phyloP scores from a whole-genome alignment of 2,797 vertebrate genomes.

The Galaxias olidus region DNA sequence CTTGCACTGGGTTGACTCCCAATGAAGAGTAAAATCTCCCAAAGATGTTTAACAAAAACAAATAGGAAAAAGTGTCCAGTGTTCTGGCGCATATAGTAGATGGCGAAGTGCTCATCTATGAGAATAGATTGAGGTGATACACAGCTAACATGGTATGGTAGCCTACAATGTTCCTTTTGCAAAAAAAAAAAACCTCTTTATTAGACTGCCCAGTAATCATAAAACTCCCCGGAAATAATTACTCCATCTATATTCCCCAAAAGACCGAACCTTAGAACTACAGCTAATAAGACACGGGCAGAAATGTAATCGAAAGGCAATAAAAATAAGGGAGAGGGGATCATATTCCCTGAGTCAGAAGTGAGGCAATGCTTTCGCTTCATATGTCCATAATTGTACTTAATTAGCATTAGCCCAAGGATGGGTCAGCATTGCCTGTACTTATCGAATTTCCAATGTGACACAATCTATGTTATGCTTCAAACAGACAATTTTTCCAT shows the following conservation, averaged over 20 bases:
- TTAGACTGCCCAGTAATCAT: too few relatives aligned
- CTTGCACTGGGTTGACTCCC: conserved; percentile 18
- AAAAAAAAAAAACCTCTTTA: too few relatives aligned
- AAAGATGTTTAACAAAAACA: conserved; percentile 50
- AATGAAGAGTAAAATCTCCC: conserved; percentile 32
- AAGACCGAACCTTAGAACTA: too few relatives aligned
- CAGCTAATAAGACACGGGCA: too few relatives aligned
- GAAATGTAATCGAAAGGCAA: too few relatives aligned
- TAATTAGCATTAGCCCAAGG: background rate
- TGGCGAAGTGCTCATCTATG: background rate
- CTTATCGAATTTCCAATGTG: background rate
- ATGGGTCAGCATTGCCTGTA: background rate
- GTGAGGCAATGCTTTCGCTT: background rate
- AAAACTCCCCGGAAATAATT: too few relatives aligned
- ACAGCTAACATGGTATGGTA: too few relatives aligned
- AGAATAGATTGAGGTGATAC: too few relatives aligned
- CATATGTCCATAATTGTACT: conserved; percentile 8
- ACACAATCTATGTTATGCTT: background rate
- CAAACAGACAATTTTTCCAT: background rate
- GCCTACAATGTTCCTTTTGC: too few relatives aligned
- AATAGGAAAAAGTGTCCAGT: conserved; percentile 42
- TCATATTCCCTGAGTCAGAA: background rate
- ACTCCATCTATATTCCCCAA: too few relatives aligned
- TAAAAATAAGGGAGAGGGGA: too few relatives aligned
- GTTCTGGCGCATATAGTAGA: conserved; percentile 48